These are phyloP conservation scores for Drosophila nigromelanica DNA, from an alignment of 1,140 invertebrate genomes.

Conservation along the genomic window DNA sequence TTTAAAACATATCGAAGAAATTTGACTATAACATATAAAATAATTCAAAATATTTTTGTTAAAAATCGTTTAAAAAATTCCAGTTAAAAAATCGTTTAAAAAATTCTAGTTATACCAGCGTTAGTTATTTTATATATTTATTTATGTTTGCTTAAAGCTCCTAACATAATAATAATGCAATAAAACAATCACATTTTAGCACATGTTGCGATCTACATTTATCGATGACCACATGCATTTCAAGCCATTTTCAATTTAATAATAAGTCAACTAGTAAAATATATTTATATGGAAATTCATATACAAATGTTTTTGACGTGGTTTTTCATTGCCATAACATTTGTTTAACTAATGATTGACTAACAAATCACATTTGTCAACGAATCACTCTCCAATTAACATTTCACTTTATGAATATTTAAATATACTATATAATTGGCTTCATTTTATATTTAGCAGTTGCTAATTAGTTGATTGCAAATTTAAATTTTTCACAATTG, in stretches of 20 bases:
- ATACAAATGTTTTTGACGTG: not conserved
- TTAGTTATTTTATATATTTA: no score
- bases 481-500: not conserved
- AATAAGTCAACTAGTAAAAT: not conserved
- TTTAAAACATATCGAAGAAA: no score
- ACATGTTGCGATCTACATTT: no score
- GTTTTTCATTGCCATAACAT: not conserved
- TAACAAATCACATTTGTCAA: conserved; percentile 10
- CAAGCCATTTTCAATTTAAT: not conserved
- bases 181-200: no score
- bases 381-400: not conserved
- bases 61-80: no score
- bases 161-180: no score
- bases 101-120: no score
- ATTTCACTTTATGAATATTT: not conserved
- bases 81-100: no score
- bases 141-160: no score
- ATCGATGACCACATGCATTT: no score
- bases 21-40: no score
- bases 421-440: conserved; percentile 2
- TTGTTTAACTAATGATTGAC: not conserved
- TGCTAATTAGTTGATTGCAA: conserved; percentile 19
- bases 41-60: no score
- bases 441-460: conserved; percentile 7
- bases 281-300: not conserved